Evolutionary conservation across 2,888 invertebrate genomes (phyloP).

Genomic region (Chaetoderma sp.): DNA sequence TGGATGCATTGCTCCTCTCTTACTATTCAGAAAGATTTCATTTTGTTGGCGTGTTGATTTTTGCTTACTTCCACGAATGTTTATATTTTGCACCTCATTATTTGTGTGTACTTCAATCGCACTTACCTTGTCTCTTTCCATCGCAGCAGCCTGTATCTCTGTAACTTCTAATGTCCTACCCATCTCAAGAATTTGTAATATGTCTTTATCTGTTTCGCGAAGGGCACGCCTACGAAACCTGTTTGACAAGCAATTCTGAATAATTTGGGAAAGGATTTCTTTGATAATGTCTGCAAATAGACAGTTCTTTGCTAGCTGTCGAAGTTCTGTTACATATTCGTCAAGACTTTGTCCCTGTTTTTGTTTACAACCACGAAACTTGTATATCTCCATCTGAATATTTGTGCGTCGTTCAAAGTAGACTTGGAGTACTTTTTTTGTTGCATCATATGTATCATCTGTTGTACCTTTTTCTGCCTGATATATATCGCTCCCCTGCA

Average conservation of each 20-base stretch:
- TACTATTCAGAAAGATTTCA: too few species aligned
- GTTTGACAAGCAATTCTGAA: constrained; percentile 38
- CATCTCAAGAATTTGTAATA: not conserved
- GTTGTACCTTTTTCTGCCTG: not conserved
- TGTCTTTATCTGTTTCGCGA: constrained; percentile 21
- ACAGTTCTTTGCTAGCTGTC: constrained; percentile 32
- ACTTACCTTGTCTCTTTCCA: constrained; percentile 23
- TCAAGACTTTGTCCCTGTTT: constrained; percentile 29
- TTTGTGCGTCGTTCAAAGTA: not conserved
- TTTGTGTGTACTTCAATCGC: not conserved
- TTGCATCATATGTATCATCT: not conserved
- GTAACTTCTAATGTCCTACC: constrained; percentile 25
- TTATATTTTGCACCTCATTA: not conserved
- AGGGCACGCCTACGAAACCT: constrained; percentile 33
- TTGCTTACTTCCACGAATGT: too few species aligned
- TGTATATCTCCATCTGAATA: constrained; percentile 34
- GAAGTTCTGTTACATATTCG: constrained; percentile 37
- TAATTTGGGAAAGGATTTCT: constrained; percentile 34
- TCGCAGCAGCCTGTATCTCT: constrained; percentile 29
- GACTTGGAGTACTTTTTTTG: not conserved
- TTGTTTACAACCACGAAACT: constrained; percentile 34
- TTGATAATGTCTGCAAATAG: constrained; percentile 26
- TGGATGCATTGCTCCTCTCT: too few species aligned
- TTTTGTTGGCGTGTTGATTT: too few species aligned
- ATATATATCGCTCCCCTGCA: not conserved